These are phyloP conservation scores for Setipinna tenuifilis DNA, from an alignment of 2,797 vertebrate genomes.

Conservation along the genomic window DNA sequence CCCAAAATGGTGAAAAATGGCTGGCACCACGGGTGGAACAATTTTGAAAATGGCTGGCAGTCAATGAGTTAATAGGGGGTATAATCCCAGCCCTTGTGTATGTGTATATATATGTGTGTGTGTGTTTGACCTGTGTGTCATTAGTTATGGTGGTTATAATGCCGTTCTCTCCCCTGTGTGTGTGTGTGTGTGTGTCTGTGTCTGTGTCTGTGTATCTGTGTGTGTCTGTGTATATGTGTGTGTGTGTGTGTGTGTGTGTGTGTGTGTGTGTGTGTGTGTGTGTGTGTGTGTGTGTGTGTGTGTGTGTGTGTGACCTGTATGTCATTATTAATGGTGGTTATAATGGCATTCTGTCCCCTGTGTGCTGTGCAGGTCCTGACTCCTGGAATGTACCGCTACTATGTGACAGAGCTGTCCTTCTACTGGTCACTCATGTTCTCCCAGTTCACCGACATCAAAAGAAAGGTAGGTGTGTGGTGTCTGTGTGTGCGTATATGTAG, in stretches of 20 bases:
- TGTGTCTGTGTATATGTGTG: slow-evolving; percentile 42
- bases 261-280: slow-evolving; percentile 38
- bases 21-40: too few species aligned
- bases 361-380: slow-evolving; percentile 81
- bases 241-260: slow-evolving; percentile 32
- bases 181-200: slow-evolving; percentile 48
- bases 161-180: neutral
- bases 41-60: too few species aligned
- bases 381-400: slow-evolving; percentile 89
- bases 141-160: too few species aligned
- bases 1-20: too few species aligned
- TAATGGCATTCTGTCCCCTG: neutral
- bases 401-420: slow-evolving; percentile 89
- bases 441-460: slow-evolving; percentile 96
- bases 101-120: too few species aligned
- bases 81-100: too few species aligned
- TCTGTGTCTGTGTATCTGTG: too few species aligned
- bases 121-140: too few species aligned
- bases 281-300: slow-evolving; percentile 38
- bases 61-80: too few species aligned
- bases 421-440: slow-evolving; percentile 98
- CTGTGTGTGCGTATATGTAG: neutral
- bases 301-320: slow-evolving; percentile 48
- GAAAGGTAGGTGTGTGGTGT: slow-evolving; percentile 83
- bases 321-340: neutral